Conservation (phyloP, 2,888 invertebrate species). For the Ceratothoa steindachneri region DNA sequence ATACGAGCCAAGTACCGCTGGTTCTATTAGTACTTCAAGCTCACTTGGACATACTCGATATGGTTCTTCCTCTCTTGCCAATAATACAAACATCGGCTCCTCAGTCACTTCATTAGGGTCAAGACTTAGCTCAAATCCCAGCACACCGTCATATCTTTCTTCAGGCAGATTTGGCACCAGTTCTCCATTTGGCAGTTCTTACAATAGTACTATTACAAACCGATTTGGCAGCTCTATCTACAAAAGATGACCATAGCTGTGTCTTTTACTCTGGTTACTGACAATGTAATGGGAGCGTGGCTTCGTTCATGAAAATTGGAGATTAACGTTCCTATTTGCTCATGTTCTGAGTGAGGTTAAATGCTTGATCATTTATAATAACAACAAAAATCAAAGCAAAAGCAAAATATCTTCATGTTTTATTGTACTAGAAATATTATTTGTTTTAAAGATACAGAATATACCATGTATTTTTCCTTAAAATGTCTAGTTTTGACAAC, state of each 20-base stretch:
- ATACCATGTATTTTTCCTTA: no score
- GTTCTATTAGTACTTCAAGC: neutral
- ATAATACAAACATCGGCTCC: neutral
- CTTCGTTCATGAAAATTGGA: no score
- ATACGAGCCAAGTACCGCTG: neutral
- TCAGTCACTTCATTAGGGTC: neutral
- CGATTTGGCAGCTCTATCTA: constrained; percentile 1
- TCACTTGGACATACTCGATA: neutral
- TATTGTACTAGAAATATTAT: no score
- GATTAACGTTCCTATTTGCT: no score
- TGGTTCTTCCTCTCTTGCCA: neutral
- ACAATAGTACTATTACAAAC: neutral
- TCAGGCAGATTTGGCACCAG: constrained; percentile 2
- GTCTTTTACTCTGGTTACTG: no score
- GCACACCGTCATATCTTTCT: neutral
- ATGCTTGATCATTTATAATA: no score
- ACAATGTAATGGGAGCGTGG: no score
- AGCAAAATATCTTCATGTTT: no score
- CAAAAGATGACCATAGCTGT: neutral
- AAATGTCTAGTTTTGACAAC: no score
- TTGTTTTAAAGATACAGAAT: no score
- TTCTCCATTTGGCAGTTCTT: neutral
- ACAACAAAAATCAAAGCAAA: no score
- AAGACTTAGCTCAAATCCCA: neutral
- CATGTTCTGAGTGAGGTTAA: no score